Conservation (phyloP, 2,113 vertebrate species). For the Cyrtonyx montezumae region DNA sequence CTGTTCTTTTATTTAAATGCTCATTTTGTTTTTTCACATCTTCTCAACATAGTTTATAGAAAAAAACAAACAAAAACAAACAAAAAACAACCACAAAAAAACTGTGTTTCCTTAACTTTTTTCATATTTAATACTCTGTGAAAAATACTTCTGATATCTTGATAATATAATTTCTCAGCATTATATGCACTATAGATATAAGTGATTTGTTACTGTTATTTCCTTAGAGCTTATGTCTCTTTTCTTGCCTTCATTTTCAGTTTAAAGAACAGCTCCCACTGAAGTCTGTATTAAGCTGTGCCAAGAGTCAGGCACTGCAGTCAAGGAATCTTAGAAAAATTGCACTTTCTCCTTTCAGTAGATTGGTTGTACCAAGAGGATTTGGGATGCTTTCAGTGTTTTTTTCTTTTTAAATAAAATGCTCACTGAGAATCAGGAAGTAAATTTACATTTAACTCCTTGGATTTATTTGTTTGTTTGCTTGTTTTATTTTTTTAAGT, state of each 20-base stretch:
- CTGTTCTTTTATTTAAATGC: neutral
- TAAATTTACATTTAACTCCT: neutral
- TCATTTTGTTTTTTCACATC: neutral
- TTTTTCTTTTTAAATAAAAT: neutral
- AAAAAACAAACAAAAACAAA: neutral
- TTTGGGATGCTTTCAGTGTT: neutral
- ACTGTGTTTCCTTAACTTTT: neutral
- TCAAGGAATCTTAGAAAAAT: neutral
- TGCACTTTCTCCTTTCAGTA: neutral
- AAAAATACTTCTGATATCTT: slow-evolving; percentile 24
- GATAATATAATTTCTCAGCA: slow-evolving; percentile 2
- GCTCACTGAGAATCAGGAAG: neutral
- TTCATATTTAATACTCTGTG: slow-evolving; percentile 20
- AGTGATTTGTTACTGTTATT: neutral
- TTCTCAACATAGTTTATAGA: neutral
- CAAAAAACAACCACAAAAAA: no score
- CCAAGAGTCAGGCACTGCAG: neutral
- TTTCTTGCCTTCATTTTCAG: neutral
- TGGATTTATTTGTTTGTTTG: neutral
- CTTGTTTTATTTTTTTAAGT: neutral
- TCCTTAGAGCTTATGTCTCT: slow-evolving; percentile 2
- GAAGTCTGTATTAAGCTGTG: neutral
- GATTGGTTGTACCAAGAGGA: neutral
- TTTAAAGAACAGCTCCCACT: neutral
- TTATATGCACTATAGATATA: slow-evolving; percentile 1